Percentiles rank a stretch among this genome's conserved stretches.
phyloP scores from a whole-genome alignment of 2,797 vertebrate genomes.

The Etheostoma nigrum region DNA sequence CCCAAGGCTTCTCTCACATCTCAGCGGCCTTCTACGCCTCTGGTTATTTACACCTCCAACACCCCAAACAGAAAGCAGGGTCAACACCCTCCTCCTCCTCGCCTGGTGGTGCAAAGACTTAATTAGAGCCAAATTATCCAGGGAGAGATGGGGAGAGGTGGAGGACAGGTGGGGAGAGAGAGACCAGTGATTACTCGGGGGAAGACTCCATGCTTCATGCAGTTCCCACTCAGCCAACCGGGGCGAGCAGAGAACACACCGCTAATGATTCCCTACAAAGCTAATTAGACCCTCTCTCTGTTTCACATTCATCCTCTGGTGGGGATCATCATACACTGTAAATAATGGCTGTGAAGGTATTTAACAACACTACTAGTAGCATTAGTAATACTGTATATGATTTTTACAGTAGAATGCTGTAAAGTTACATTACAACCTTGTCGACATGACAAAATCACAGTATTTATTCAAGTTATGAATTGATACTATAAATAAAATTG shows the following conservation, averaged over 20 bases:
- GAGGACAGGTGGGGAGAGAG: slow-evolving; percentile 37
- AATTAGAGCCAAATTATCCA: slow-evolving; percentile 65
- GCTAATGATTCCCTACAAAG: slow-evolving; percentile 61
- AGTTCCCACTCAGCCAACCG: slow-evolving; percentile 60
- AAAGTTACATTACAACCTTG: too few relatives aligned
- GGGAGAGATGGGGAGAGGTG: slow-evolving; percentile 56
- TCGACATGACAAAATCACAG: too few relatives aligned
- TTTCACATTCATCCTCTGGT: slow-evolving; percentile 46
- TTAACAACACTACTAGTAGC: too few relatives aligned
- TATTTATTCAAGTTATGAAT: too few relatives aligned
- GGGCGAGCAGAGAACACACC: slow-evolving; percentile 54
- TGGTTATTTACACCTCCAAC: slow-evolving; percentile 12
- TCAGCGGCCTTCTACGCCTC: neutral
- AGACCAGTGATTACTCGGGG: slow-evolving; percentile 57
- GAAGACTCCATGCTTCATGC: slow-evolving; percentile 5
- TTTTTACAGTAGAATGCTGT: too few relatives aligned
- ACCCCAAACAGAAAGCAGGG: slow-evolving; percentile 5
- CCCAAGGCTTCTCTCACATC: neutral
- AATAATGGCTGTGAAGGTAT: too few relatives aligned
- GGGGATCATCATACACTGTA: slow-evolving; percentile 18
- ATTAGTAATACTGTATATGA: too few relatives aligned
- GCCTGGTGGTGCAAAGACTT: slow-evolving; percentile 21
- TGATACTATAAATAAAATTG: too few relatives aligned
- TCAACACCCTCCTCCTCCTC: slow-evolving; percentile 34
- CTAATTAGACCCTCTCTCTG: slow-evolving; percentile 64